Percentiles rank a stretch among this genome's conserved stretches.
phyloP scores from a whole-genome alignment of 1,140 invertebrate genomes.

The Lepidostoma basale region DNA sequence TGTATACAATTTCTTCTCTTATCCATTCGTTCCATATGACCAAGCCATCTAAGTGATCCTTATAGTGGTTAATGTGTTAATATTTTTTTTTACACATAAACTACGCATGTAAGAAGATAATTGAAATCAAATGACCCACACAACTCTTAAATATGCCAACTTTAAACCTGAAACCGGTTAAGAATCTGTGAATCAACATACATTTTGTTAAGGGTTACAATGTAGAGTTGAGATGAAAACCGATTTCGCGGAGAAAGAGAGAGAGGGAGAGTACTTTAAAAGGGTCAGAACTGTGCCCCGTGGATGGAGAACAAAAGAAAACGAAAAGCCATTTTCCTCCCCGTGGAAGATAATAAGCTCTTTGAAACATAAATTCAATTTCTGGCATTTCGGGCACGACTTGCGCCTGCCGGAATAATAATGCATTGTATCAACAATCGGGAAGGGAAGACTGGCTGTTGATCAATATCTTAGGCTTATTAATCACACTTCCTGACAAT shows the following conservation, averaged over 20 bases:
- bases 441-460: background rate
- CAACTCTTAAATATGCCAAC: no score
- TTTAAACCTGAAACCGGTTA: no score
- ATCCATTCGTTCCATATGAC: no score
- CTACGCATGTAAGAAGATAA: no score
- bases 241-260: conserved; percentile 1
- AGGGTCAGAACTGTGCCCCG: background rate
- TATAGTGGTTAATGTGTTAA: no score
- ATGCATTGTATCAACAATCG: conserved; percentile 10
- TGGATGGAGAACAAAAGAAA: conserved; percentile 14
- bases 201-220: conserved; percentile 1
- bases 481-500: background rate
- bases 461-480: background rate
- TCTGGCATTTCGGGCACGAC: conserved; percentile 7
- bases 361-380: conserved; percentile 21
- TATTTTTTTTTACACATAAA: no score
- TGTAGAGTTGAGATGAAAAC: conserved; percentile 6
- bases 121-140: no score
- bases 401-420: background rate
- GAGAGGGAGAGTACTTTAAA: background rate
- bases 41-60: no score
- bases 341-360: conserved; percentile 15
- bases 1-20: no score
- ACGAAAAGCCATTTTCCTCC: conserved; percentile 14
- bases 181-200: no score